phyloP scores from a whole-genome alignment of 2,113 vertebrate genomes.

The Varanus salvator region DNA sequence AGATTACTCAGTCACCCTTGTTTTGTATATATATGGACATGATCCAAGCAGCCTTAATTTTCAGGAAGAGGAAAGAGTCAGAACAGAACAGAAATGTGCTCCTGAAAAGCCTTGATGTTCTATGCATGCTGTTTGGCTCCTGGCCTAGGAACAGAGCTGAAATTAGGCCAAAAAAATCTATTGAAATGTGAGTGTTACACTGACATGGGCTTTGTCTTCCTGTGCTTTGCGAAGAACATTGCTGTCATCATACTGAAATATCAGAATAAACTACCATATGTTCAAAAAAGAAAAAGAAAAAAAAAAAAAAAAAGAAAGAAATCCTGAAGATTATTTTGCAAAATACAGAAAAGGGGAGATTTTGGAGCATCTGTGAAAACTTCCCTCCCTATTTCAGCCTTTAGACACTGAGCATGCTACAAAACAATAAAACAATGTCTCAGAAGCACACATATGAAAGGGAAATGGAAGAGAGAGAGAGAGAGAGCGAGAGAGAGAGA shows the following conservation, averaged over 20 bases:
- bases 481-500: too few relatives aligned
- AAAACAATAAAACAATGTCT: slow-evolving; percentile 16
- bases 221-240: slow-evolving; percentile 18
- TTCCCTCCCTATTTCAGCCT: slow-evolving; percentile 25
- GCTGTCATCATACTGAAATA: neutral
- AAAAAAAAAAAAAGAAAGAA: neutral
- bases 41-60: neutral
- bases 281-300: neutral
- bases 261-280: neutral
- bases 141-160: neutral
- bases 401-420: slow-evolving; percentile 18
- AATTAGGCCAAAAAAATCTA: neutral
- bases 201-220: neutral
- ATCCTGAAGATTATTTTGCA: slow-evolving; percentile 49
- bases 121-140: neutral
- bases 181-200: neutral
- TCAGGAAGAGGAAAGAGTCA: neutral
- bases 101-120: neutral
- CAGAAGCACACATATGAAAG: neutral
- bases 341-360: slow-evolving; percentile 17
- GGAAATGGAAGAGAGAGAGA: neutral
- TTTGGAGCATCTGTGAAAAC: slow-evolving; percentile 31
- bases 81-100: neutral
- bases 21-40: too few relatives aligned
- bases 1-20: neutral